These are phyloP conservation scores for Heterocephalus glaber DNA, from an alignment of 2,113 vertebrate species.

Conservation along the genomic window DNA sequence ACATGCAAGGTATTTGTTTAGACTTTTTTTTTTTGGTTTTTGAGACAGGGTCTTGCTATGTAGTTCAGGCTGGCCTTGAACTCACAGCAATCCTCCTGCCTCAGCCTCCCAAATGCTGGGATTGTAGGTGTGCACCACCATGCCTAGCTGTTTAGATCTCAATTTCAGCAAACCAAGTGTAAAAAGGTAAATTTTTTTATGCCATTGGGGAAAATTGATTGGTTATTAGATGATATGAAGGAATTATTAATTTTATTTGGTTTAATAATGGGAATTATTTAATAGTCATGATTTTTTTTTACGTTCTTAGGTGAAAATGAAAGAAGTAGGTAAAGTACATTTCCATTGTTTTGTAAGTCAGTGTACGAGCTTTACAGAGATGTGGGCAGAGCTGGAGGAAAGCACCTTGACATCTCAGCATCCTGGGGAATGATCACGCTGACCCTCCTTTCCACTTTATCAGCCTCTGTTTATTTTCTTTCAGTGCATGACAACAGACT, in stretches of 20 bases:
- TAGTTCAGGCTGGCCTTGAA: not conserved
- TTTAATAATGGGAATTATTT: not conserved
- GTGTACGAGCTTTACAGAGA: not conserved
- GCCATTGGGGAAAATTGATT: not conserved
- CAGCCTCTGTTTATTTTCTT: not conserved
- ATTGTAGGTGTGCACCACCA: not conserved
- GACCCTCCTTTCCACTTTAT: not conserved
- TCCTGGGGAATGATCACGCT: not conserved
- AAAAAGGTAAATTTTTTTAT: not conserved
- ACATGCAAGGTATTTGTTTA: not conserved
- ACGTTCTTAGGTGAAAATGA: not conserved
- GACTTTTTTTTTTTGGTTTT: not conserved
- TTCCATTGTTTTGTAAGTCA: not conserved
- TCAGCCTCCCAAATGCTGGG: not conserved
- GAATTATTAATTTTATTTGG: not conserved
- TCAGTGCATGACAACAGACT: not conserved
- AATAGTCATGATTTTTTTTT: not conserved
- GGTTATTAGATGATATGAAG: not conserved
- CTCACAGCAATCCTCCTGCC: not conserved
- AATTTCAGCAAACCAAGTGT: not conserved
- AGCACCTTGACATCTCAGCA: not conserved
- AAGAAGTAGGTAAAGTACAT: not conserved
- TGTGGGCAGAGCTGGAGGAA: not conserved
- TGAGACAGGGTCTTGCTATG: not conserved
- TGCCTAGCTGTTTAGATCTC: not conserved